These are phyloP conservation scores for Drosophila neutralis DNA, from an alignment of 2,888 invertebrate species.

Conservation along the genomic window DNA sequence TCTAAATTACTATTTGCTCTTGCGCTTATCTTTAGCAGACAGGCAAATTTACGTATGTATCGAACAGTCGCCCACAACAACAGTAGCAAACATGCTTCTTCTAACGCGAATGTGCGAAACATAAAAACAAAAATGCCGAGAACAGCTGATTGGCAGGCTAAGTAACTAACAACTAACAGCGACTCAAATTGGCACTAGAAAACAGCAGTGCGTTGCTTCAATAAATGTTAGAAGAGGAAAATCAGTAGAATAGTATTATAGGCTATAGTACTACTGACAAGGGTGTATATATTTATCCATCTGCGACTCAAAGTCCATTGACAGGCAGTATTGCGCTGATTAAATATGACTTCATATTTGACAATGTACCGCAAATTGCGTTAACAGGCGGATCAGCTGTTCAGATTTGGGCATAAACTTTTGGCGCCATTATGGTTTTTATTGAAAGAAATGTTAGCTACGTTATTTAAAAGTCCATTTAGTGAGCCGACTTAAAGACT, in stretches of 20 bases:
- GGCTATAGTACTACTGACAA: slow-evolving; percentile 91
- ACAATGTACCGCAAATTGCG: not conserved
- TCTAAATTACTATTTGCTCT: slow-evolving; percentile 39
- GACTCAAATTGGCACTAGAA: not conserved
- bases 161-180: slow-evolving; percentile 24
- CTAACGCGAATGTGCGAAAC: slow-evolving; percentile 17
- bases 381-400: slow-evolving; percentile 19
- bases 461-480: not conserved
- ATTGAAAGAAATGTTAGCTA: not conserved
- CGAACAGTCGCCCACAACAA: slow-evolving; percentile 38
- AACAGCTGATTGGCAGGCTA: slow-evolving; percentile 33
- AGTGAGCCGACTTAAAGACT: not conserved
- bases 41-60: slow-evolving; percentile 26
- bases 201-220: not conserved
- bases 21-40: slow-evolving; percentile 44
- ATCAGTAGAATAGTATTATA: not conserved
- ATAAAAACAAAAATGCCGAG: slow-evolving; percentile 16
- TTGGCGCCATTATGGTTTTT: slow-evolving; percentile 31
- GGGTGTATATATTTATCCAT: slow-evolving; percentile 91
- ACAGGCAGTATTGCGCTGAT: slow-evolving; percentile 2
- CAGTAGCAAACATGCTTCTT: slow-evolving; percentile 28
- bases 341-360: slow-evolving; percentile 8
- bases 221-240: not conserved
- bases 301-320: not conserved
- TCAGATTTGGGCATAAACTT: not conserved